Base-by-base conservation (phyloP, 1,140 invertebrate species). In the Dendroctonus valens region DNA sequence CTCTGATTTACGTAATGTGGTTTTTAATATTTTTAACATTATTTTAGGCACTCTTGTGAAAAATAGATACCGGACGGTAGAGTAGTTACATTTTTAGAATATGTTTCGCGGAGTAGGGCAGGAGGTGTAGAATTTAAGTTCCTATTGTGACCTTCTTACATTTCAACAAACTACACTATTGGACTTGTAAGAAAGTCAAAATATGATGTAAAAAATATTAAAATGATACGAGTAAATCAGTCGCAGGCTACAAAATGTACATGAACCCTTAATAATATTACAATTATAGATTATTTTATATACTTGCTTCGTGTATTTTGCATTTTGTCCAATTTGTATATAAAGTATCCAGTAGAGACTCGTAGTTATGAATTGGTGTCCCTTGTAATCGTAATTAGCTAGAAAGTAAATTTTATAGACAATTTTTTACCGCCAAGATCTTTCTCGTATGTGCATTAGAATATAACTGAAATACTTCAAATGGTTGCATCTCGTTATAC, bases 271-370 rank as follows among this genome's bases (percentile, higher is more conserved):
- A 26, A 26, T 26, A 26, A 26, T 26, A 26, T 26, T 26, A 26
- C 26, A 73, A 63, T 68, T 65, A 78, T 74, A 78, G 73, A 77
- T 77, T 78, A 78, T 78, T 78, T 78, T 78, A 73, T 78, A 78
- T 78, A 78, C 77, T 78, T 76, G 77, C 77, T 78, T 78, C 71
- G 73, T 67, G 72, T 75, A 76, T 68, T 72, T 72, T 61, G 65
- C 58, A 67, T 67, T 67, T 55, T 42, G 26, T 26, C 26, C 26
- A 26, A 26, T 26, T 26, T 26, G 26, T 26, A 26, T 26, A 26
- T 26, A 26, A 26, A 26, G 26, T 26, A 26, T 26, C 26, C 26
- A 3, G 46, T 53, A 65, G 48, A 52, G 11, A 58, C 3, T 66
- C 54, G 65, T 66, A 55, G 48, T 59, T 66, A 60, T 52, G 46